phyloP scores from a whole-genome alignment of 64 coral and sea anemone species.

The Anthopleura sola region DNA sequence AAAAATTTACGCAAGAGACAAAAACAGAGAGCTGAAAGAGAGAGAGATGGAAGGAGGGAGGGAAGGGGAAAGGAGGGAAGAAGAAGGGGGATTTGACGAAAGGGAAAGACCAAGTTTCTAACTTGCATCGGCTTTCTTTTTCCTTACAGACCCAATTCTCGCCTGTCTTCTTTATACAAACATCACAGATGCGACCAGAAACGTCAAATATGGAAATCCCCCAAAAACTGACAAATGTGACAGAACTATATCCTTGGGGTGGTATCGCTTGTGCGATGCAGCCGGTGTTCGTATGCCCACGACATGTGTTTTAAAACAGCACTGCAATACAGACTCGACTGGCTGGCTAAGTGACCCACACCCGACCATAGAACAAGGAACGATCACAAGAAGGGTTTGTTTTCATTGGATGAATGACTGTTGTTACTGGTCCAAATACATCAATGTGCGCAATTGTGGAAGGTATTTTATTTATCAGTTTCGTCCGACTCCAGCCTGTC shows the following conservation, averaged over 20 bases:
- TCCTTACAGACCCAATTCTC: neutral
- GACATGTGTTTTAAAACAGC: neutral
- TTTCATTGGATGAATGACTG: constrained; percentile 34
- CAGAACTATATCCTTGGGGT: neutral
- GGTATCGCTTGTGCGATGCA: constrained; percentile 38
- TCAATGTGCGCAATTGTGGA: constrained; percentile 36
- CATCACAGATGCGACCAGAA: neutral
- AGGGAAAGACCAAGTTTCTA: too few species aligned
- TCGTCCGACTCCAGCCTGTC: neutral
- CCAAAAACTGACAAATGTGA: neutral
- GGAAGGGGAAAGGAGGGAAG: too few species aligned
- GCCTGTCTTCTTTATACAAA: neutral
- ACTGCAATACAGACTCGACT: constrained; percentile 21
- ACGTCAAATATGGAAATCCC: neutral
- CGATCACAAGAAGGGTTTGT: constrained; percentile 14
- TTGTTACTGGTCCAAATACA: constrained; percentile 10
- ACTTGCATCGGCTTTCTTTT: neutral
- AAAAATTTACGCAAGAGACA: too few species aligned
- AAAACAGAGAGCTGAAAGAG: too few species aligned
- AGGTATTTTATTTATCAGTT: constrained; percentile 31
- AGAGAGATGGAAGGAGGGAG: too few species aligned
- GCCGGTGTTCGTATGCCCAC: constrained; percentile 32
- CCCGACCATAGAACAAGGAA: neutral
- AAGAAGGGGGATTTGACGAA: too few species aligned
- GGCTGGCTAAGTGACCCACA: constrained; percentile 39